phyloP scores from a whole-genome alignment of 2,797 vertebrate genomes.

The Parotocinclus haroldoi region DNA sequence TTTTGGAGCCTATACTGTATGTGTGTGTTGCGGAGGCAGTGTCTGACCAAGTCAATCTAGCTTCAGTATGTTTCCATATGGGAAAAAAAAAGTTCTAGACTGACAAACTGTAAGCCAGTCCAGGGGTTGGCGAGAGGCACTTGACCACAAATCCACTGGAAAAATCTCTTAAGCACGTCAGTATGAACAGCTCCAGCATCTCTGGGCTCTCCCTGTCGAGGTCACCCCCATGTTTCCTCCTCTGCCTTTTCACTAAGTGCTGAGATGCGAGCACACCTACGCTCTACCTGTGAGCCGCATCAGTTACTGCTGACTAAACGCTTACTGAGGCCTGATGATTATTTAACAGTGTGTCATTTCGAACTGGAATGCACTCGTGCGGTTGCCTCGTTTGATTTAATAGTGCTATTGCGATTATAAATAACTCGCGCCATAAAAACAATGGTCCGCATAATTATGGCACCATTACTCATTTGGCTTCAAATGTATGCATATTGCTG shows the following conservation, averaged over 20 bases:
- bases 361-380: neutral
- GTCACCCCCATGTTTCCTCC: conserved; percentile 24
- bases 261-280: neutral
- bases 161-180: conserved; percentile 48
- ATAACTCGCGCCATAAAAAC: conserved; percentile 17
- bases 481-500: neutral
- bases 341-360: conserved; percentile 1
- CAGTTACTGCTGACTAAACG: conserved; percentile 13
- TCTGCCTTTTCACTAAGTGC: conserved; percentile 17
- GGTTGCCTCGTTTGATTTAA: conserved; percentile 1
- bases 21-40: conserved; percentile 10
- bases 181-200: conserved; percentile 41
- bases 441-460: neutral
- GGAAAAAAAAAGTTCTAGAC: conserved; percentile 33
- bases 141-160: conserved; percentile 47
- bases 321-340: conserved; percentile 3
- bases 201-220: conserved; percentile 29
- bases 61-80: conserved; percentile 48
- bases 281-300: neutral
- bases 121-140: conserved; percentile 26
- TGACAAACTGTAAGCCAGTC: conserved; percentile 39
- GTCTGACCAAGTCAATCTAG: conserved; percentile 34
- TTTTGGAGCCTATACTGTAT: conserved; percentile 9
- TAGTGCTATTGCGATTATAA: neutral
- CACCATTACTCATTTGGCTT: neutral